Percentiles rank a stretch among this genome's conserved stretches.
Evolutionary conservation across 2,888 invertebrate species (phyloP).

Genomic region (Harpagoxenus sublaevis): DNA sequence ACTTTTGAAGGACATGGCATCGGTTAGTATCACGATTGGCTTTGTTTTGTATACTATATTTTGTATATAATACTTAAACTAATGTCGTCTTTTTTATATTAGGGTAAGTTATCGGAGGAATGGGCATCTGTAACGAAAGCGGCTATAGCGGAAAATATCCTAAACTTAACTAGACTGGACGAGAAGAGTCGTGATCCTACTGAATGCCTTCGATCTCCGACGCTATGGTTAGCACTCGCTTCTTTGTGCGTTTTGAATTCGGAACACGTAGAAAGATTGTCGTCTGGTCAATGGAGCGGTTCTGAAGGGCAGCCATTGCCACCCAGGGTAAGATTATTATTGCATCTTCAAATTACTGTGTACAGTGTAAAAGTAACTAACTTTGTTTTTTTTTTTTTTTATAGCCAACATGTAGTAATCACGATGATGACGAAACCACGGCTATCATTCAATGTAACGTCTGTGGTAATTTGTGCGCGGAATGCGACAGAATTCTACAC

Average conservation of each 20-base stretch:
- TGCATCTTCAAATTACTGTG: not conserved
- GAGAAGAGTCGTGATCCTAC: conserved; percentile 92
- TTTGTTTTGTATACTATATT: not conserved
- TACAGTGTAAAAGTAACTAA: not conserved
- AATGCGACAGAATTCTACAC: conserved; percentile 98
- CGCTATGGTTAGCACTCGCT: conserved; percentile 96
- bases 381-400: conserved; percentile 59
- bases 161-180: conserved; percentile 93
- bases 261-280: conserved; percentile 94
- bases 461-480: conserved; percentile 97
- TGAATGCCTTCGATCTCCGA: conserved; percentile 93
- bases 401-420: conserved; percentile 96
- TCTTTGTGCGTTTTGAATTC: conserved; percentile 97
- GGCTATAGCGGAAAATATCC: conserved; percentile 94
- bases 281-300: conserved; percentile 93
- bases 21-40: conserved; percentile 88
- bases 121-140: conserved; percentile 96
- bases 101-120: conserved; percentile 94
- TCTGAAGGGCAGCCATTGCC: conserved; percentile 88
- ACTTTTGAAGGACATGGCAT: conserved; percentile 96
- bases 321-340: conserved; percentile 84
- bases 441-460: conserved; percentile 97
- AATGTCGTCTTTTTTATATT: conserved; percentile 63
- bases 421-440: conserved; percentile 97
- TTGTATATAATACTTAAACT: not conserved